Percentiles rank a stretch among this genome's conserved stretches.
These are phyloP conservation scores for Trachelus iudaicus DNA, from an alignment of 2,888 invertebrate species.

Conservation along the genomic window DNA sequence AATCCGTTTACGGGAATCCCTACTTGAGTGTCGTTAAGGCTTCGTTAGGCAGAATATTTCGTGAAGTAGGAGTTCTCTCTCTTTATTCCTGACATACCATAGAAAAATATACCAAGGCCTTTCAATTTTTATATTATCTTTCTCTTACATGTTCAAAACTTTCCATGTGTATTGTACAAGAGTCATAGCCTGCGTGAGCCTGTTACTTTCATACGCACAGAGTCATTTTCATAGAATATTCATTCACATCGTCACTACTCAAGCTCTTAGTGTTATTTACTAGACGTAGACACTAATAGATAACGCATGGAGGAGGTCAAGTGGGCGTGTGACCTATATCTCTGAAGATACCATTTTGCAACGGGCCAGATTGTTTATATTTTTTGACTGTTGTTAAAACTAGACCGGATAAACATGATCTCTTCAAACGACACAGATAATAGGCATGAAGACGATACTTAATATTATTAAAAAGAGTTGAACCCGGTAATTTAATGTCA, in stretches of 20 bases:
- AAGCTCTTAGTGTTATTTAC: background rate
- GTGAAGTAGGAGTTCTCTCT: background rate
- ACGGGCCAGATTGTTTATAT: background rate
- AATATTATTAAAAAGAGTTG: background rate
- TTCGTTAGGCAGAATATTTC: background rate
- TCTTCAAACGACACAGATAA: background rate
- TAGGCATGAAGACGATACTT: background rate
- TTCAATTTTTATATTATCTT: background rate
- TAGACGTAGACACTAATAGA: background rate
- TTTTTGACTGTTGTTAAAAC: background rate
- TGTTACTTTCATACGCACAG: constrained; percentile 7
- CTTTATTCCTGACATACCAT: background rate
- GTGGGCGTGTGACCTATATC: background rate
- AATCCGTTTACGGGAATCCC: background rate
- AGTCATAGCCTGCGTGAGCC: background rate
- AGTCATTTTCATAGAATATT: constrained; percentile 8
- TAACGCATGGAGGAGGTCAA: background rate
- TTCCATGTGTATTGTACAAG: background rate
- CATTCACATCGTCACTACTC: background rate
- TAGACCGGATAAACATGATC: background rate
- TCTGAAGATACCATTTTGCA: background rate
- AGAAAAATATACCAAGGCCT: background rate
- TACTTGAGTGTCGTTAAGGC: background rate
- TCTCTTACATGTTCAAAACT: background rate
- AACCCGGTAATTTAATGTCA: background rate